phyloP scores from a whole-genome alignment of 1,140 invertebrate species.

The Aphaenogaster ashmeadi region DNA sequence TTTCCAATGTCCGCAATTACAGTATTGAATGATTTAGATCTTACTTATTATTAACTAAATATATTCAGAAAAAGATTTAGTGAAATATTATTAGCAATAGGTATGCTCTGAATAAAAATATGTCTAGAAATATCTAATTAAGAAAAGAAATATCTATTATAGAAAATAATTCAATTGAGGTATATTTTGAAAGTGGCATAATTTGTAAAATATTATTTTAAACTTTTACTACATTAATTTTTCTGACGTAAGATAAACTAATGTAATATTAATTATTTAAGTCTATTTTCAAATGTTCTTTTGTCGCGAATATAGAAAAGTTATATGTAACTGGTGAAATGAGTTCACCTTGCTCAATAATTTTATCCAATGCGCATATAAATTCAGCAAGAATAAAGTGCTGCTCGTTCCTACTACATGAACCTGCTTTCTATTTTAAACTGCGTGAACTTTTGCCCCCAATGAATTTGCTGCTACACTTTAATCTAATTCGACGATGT shows the following conservation, averaged over 20 bases:
- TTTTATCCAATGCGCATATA: not conserved
- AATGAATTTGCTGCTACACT: slow-evolving; percentile 67
- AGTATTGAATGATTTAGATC: not conserved
- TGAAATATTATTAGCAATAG: not conserved
- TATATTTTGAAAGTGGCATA: not conserved
- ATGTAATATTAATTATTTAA: not conserved
- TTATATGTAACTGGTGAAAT: slow-evolving; percentile 24
- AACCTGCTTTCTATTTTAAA: slow-evolving; percentile 75
- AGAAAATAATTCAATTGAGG: not conserved
- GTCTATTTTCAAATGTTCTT: not conserved
- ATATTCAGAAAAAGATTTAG: not conserved
- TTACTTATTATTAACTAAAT: not conserved
- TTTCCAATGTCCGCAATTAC: not conserved
- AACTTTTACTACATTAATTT: not conserved
- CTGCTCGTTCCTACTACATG: not conserved
- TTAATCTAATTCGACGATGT: slow-evolving; percentile 74
- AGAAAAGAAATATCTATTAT: not conserved
- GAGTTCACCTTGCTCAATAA: not conserved
- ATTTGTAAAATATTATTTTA: slow-evolving; percentile 10
- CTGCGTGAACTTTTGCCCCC: slow-evolving; percentile 78
- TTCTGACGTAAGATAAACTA: not conserved
- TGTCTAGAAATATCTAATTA: not conserved
- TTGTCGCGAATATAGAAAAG: not conserved
- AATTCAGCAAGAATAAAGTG: slow-evolving; percentile 14
- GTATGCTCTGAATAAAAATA: not conserved